These are phyloP conservation scores for Polypterus senegalus DNA, from an alignment of 2,113 vertebrate genomes.

Conservation along the genomic window DNA sequence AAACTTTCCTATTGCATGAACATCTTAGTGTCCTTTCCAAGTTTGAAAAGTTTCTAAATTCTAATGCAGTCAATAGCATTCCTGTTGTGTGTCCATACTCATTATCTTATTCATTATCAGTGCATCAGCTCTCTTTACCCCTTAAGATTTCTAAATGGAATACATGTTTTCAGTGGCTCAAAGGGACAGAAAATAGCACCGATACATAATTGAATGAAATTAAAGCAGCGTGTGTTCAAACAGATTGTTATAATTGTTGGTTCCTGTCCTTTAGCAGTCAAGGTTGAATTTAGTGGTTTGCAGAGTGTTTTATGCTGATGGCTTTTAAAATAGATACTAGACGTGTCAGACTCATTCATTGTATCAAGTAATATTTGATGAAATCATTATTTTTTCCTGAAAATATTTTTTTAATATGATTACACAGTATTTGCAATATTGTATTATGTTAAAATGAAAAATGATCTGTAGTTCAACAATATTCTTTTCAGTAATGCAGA, in stretches of 20 bases:
- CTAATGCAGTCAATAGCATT: conserved; percentile 6
- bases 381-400: too few species aligned
- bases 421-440: too few species aligned
- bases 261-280: conserved; percentile 6
- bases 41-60: conserved; percentile 4
- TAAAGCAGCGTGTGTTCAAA: conserved; percentile 11
- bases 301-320: background rate
- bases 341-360: too few species aligned
- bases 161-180: conserved; percentile 1
- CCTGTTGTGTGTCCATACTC: conserved; percentile 7
- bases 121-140: background rate
- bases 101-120: conserved; percentile 2
- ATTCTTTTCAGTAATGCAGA: too few species aligned
- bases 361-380: too few species aligned
- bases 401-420: too few species aligned
- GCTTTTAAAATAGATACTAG: too few species aligned
- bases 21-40: background rate
- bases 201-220: conserved; percentile 5
- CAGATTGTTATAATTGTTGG: conserved; percentile 12
- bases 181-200: background rate
- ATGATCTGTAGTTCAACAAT: too few species aligned
- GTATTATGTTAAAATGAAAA: too few species aligned
- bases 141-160: conserved; percentile 7
- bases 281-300: conserved; percentile 1
- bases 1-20: too few species aligned